Evolutionary conservation across 1,140 invertebrate species (phyloP).

Genomic region (Zaprionus lachaisei): DNA sequence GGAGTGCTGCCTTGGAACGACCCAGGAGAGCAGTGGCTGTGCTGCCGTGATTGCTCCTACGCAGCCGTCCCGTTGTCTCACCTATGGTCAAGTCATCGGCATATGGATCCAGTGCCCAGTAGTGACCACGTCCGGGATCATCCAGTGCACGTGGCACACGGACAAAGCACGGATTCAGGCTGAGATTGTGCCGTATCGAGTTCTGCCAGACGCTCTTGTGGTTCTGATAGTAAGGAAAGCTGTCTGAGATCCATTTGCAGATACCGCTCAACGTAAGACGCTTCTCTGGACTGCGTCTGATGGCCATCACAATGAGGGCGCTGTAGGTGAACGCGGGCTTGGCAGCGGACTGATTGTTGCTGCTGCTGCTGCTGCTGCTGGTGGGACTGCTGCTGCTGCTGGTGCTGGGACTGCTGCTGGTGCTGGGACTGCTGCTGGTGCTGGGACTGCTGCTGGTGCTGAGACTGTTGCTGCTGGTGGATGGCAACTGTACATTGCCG

Average conservation of each 20-base stretch:
- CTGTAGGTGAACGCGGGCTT: constrained; percentile 97
- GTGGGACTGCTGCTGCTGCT: constrained; percentile 87
- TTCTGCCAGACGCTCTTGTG: constrained; percentile 99
- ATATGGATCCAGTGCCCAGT: constrained; percentile 74
- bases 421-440: constrained; percentile 95
- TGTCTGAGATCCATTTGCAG: constrained; percentile 92
- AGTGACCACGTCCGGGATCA: constrained; percentile 77
- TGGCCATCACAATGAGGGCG: constrained; percentile 98
- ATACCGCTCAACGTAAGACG: constrained; percentile 94
- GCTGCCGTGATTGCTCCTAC: constrained; percentile 44
- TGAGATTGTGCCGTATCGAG: constrained; percentile 96
- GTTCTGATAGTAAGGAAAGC: constrained; percentile 96
- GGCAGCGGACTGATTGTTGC: constrained; percentile 13
- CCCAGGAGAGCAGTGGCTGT: constrained; percentile 11
- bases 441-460: constrained; percentile 84
- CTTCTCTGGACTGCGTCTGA: constrained; percentile 94
- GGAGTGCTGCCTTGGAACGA: constrained; percentile 34
- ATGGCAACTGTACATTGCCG: neutral
- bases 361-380: neutral
- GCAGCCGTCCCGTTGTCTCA: constrained; percentile 68
- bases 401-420: constrained; percentile 86
- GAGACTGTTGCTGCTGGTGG: constrained; percentile 84
- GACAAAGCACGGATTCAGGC: constrained; percentile 72
- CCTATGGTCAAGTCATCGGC: constrained; percentile 75
- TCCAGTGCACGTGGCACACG: constrained; percentile 68